A percentile compares a stretch with the other conserved stretches of the same genome.
phyloP scores from a whole-genome alignment of 2,113 vertebrate species.

The Ophiodon elongatus region DNA sequence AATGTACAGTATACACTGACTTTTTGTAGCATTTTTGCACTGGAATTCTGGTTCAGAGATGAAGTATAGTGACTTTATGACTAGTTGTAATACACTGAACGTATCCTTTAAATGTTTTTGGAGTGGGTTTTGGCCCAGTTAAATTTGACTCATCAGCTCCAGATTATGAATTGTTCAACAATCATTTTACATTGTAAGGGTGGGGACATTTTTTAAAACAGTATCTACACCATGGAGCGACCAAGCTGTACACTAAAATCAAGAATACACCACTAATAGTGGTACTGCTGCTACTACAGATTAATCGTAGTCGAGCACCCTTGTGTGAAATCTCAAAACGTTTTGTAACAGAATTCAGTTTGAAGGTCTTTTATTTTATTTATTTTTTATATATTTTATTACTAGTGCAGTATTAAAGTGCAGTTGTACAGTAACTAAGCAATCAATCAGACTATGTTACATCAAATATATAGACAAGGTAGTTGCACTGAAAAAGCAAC shows the following conservation, averaged over 20 bases:
- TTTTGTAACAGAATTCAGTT: not conserved
- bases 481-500: not conserved
- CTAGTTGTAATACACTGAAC: not conserved
- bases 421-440: not conserved
- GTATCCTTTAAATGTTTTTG: not conserved
- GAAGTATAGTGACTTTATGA: not conserved
- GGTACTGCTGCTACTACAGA: not conserved
- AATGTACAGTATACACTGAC: not conserved
- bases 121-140: not conserved
- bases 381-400: not conserved
- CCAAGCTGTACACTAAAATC: not conserved
- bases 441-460: not conserved
- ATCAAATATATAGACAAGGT: not conserved
- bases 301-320: not conserved
- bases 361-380: not conserved
- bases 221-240: not conserved
- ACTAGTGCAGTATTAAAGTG: not conserved
- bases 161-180: not conserved
- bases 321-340: not conserved
- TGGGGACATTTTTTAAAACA: not conserved
- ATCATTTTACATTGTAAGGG: not conserved
- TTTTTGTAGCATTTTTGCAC: not conserved
- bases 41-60: not conserved
- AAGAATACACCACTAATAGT: not conserved
- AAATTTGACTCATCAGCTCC: not conserved